A percentile compares a stretch with the other conserved stretches of the same genome.
phyloP scores from a whole-genome alignment of 2,113 vertebrate genomes.

The Setophaga kirtlandii region DNA sequence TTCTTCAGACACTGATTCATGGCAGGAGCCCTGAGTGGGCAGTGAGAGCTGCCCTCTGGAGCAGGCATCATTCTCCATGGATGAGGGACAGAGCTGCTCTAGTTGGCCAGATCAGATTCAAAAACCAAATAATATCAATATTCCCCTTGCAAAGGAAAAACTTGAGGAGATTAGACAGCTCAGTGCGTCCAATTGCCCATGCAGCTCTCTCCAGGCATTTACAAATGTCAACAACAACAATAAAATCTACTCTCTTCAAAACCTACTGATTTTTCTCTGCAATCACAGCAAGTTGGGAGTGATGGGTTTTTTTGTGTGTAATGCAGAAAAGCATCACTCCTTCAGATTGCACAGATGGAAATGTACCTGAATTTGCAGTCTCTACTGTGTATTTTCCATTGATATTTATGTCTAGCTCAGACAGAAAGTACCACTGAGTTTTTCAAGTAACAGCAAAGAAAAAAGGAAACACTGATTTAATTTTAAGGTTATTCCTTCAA shows the following conservation, averaged over 20 bases:
- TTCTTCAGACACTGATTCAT: background rate
- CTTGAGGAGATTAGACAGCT: background rate
- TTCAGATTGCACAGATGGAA: background rate
- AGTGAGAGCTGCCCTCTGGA: background rate
- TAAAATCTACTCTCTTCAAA: background rate
- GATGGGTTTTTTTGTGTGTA: background rate
- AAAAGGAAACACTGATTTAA: background rate
- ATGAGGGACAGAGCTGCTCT: background rate
- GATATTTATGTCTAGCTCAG: background rate
- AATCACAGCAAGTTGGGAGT: background rate
- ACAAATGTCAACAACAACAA: background rate
- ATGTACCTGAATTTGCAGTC: background rate
- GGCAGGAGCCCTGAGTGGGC: background rate
- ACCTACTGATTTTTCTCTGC: background rate
- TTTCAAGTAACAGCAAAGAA: background rate
- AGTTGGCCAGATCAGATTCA: background rate
- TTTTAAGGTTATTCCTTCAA: background rate
- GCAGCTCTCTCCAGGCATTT: background rate
- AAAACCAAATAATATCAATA: background rate
- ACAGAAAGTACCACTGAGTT: background rate
- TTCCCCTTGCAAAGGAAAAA: background rate
- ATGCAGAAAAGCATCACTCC: background rate
- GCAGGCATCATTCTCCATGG: rapidly evolving
- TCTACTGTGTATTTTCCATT: background rate
- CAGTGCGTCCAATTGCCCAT: background rate